Evolutionary conservation across 2,888 invertebrate genomes (phyloP).

Genomic region (Catocala fraxini): DNA sequence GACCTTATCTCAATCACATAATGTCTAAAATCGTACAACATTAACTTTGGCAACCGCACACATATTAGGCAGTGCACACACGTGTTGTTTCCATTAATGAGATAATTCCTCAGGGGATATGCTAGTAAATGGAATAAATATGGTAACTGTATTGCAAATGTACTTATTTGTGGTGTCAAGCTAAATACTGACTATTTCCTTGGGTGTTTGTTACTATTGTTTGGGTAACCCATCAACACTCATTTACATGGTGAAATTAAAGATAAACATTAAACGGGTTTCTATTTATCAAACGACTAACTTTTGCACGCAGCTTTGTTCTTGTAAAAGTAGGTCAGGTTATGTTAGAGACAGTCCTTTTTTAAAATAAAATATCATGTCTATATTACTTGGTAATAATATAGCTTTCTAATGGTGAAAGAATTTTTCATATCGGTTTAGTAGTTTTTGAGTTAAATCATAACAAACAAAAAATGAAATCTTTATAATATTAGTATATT

Average conservation of each 20-base stretch:
- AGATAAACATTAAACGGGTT: slow-evolving; percentile 11
- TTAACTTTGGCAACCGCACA: slow-evolving; percentile 14
- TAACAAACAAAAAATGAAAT: too few relatives aligned
- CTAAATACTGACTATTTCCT: slow-evolving; percentile 30
- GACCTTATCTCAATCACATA: slow-evolving; percentile 34
- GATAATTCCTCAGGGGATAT: slow-evolving; percentile 66
- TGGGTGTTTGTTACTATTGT: slow-evolving; percentile 13
- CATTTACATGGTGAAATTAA: slow-evolving; percentile 4
- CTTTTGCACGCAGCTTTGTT: too few relatives aligned
- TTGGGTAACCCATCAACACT: slow-evolving; percentile 18
- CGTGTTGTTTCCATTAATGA: slow-evolving; percentile 68
- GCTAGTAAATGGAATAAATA: slow-evolving; percentile 66
- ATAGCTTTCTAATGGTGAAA: too few relatives aligned
- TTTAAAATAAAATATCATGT: too few relatives aligned
- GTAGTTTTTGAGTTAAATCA: too few relatives aligned
- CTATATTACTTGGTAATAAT: too few relatives aligned
- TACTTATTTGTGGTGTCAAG: slow-evolving; percentile 54
- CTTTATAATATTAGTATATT: too few relatives aligned
- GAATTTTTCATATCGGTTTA: too few relatives aligned
- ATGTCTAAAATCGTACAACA: slow-evolving; percentile 27
- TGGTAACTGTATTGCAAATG: slow-evolving; percentile 62
- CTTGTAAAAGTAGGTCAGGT: too few relatives aligned
- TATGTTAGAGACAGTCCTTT: too few relatives aligned
- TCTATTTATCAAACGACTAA: not conserved
- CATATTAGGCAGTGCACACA: slow-evolving; percentile 48